Conservation (phyloP, 92 coral and sea anemone species). For the Hydrozoanthus gracilis region DNA sequence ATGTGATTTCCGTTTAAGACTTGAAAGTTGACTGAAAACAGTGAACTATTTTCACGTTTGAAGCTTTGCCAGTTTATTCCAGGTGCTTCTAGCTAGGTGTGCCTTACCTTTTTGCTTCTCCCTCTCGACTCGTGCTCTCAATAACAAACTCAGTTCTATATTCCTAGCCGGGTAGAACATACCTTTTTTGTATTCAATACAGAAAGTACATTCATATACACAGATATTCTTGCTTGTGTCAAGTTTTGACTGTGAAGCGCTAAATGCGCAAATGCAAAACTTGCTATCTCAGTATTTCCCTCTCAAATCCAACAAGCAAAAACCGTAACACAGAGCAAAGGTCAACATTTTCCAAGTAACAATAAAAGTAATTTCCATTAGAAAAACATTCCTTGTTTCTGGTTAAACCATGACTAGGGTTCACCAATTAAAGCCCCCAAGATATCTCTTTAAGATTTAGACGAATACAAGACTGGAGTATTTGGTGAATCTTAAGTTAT, state of each 20-base stretch:
- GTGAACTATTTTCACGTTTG: not conserved
- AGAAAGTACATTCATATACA: not conserved
- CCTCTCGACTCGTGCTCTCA: not conserved
- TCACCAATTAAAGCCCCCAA: not conserved
- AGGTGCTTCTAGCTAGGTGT: not conserved
- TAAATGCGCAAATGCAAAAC: constrained; percentile 22
- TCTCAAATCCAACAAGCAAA: not conserved
- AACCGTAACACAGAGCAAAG: not conserved
- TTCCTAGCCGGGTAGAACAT: not conserved
- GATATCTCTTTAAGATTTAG: not conserved
- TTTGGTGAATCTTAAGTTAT: not conserved
- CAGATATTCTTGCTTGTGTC: not conserved
- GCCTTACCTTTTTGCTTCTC: not conserved
- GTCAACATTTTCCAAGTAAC: not conserved
- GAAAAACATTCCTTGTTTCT: not conserved
- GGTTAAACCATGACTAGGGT: not conserved
- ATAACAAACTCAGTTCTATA: not conserved
- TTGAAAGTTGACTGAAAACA: no score
- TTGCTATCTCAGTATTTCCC: constrained; percentile 6
- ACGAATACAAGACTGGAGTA: not conserved
- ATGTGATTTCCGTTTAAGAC: not conserved
- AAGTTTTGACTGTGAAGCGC: not conserved
- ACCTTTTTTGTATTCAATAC: not conserved
- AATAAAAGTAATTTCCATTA: not conserved
- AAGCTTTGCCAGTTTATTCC: not conserved